Evolutionary conservation across 2,113 vertebrate genomes (phyloP).

Genomic region (Clarias macrocephalus): DNA sequence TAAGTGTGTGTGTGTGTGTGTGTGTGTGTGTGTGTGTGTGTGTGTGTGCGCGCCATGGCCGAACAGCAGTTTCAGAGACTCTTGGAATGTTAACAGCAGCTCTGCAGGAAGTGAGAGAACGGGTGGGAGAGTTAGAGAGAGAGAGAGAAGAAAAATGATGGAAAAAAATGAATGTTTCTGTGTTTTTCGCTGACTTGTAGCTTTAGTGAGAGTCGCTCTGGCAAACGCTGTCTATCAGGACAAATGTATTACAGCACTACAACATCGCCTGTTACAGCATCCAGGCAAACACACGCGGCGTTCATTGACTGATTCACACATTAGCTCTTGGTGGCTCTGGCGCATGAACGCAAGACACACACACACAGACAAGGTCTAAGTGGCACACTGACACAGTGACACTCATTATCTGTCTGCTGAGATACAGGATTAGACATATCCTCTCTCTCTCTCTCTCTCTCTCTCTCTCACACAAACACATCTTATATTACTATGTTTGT

Average conservation of each 20-base stretch:
- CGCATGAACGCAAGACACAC: background rate
- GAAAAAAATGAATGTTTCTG: constrained; percentile 19
- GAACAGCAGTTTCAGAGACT: constrained; percentile 34
- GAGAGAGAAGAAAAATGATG: background rate
- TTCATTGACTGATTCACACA: background rate
- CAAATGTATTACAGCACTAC: background rate
- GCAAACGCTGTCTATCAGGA: background rate
- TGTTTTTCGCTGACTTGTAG: constrained; percentile 11
- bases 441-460: background rate
- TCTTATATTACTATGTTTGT: background rate
- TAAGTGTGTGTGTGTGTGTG: constrained; percentile 4
- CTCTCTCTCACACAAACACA: background rate
- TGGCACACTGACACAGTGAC: constrained; percentile 23
- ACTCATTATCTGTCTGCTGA: constrained; percentile 16
- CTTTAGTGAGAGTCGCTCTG: background rate
- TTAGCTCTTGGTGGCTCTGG: background rate
- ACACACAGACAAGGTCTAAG: background rate
- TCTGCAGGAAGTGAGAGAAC: constrained; percentile 34
- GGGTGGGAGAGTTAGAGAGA: background rate
- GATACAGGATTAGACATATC: constrained; percentile 31
- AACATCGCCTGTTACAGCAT: background rate
- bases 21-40: constrained; percentile 19
- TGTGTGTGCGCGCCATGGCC: background rate
- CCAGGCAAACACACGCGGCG: background rate
- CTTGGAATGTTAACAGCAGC: constrained; percentile 47